Conservation (phyloP, 2,888 invertebrate genomes). For the Epinotia nisella region DNA sequence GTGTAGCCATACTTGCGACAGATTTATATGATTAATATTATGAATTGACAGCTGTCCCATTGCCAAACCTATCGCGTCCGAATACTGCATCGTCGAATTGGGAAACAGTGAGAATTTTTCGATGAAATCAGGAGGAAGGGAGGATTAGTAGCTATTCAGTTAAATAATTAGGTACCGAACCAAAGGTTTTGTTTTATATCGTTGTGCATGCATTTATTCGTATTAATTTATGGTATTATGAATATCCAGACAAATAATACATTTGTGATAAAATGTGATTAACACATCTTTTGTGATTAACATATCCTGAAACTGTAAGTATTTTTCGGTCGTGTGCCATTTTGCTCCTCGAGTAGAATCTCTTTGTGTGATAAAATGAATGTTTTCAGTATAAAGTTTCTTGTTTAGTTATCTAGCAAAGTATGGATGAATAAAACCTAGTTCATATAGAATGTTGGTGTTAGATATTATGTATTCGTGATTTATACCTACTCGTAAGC, state of each 20-base stretch:
- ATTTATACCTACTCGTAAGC: constrained; percentile 15
- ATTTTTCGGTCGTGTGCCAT: constrained; percentile 10
- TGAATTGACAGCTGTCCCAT: too few species aligned
- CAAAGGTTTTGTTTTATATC: constrained; percentile 9
- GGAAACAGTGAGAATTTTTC: neutral
- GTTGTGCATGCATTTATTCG: constrained; percentile 37
- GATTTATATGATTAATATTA: too few species aligned
- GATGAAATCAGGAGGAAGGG: neutral
- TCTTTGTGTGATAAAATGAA: neutral
- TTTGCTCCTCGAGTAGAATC: neutral
- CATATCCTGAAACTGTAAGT: neutral
- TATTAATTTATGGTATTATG: constrained; percentile 22
- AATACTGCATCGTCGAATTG: neutral
- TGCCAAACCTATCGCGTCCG: too few species aligned
- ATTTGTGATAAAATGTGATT: constrained; percentile 42
- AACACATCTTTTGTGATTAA: constrained; percentile 26
- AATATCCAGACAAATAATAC: constrained; percentile 28
- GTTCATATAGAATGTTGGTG: constrained; percentile 12
- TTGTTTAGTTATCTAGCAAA: neutral
- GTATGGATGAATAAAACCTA: neutral
- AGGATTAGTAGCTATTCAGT: neutral
- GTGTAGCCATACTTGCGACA: too few species aligned
- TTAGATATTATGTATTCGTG: constrained; percentile 35
- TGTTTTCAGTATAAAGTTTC: neutral
- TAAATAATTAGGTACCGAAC: neutral